Percentiles rank a stretch among this genome's conserved stretches.
phyloP scores from a whole-genome alignment of 2,113 vertebrate species.

The Tringa solitaria region DNA sequence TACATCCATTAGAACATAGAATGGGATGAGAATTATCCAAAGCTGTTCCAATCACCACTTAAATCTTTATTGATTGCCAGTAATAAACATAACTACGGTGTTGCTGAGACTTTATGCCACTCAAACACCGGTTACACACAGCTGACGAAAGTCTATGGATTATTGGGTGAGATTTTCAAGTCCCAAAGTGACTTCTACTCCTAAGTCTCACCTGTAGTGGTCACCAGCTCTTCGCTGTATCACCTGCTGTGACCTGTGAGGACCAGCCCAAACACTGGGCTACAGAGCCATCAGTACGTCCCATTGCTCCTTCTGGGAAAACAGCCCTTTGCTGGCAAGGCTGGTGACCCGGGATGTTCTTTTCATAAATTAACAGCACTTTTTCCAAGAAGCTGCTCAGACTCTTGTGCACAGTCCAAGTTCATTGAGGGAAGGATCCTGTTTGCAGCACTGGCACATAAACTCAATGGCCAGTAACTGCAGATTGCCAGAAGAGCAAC shows the following conservation, averaged over 20 bases:
- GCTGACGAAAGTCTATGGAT: not conserved
- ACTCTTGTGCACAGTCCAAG: not conserved
- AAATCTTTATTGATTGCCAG: constrained; percentile 45
- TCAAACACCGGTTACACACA: not conserved
- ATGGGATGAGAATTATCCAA: constrained; percentile 39
- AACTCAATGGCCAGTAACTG: rapidly evolving
- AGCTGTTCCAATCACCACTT: constrained; percentile 39
- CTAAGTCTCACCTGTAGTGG: not conserved
- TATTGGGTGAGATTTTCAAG: not conserved
- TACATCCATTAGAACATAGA: constrained; percentile 34
- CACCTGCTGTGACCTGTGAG: rapidly evolving
- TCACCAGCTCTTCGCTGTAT: not conserved
- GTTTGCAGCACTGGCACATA: not conserved
- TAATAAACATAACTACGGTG: constrained; percentile 20
- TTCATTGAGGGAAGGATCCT: not conserved
- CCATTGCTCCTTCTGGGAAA: not conserved
- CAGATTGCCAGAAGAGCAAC: not conserved
- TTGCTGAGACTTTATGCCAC: not conserved
- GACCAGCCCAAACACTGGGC: not conserved
- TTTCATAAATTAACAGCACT: not conserved
- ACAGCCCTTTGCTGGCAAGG: not conserved
- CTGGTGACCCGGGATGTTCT: not conserved
- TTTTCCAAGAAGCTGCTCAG: not conserved
- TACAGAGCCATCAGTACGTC: not conserved
- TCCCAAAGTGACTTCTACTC: not conserved